A percentile compares a stretch with the other conserved stretches of the same genome.
Conservation (phyloP, 2,888 invertebrate genomes). For the Exephanes ischioxanthus region DNA sequence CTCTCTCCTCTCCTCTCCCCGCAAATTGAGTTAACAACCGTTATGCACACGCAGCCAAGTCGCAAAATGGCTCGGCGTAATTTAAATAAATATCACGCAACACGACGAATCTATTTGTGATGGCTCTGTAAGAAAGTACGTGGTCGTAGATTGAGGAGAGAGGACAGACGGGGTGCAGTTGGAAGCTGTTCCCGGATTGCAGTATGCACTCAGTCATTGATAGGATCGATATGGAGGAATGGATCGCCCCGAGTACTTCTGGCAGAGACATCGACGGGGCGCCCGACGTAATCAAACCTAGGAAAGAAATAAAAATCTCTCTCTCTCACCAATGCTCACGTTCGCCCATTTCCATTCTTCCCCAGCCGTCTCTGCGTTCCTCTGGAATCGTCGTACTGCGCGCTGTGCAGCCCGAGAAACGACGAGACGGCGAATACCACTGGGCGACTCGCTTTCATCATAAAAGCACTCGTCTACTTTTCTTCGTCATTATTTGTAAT, state of each 20-base stretch:
- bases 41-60: background rate
- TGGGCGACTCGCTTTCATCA: slow-evolving; percentile 14
- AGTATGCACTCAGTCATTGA: slow-evolving; percentile 26
- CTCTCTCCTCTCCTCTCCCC: too few species aligned
- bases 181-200: slow-evolving; percentile 8
- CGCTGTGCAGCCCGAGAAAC: background rate
- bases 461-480: slow-evolving; percentile 6
- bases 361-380: background rate
- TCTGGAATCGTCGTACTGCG: slow-evolving; percentile 2
- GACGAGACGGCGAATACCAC: slow-evolving; percentile 19
- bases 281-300: slow-evolving; percentile 35
- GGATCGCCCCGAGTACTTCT: slow-evolving; percentile 7
- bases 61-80: background rate
- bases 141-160: background rate
- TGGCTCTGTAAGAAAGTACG: slow-evolving; percentile 2
- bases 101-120: slow-evolving; percentile 5
- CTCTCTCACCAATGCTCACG: background rate
- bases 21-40: background rate
- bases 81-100: slow-evolving; percentile 27
- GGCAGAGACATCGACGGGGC: slow-evolving; percentile 18
- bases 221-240: slow-evolving; percentile 28
- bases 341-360: slow-evolving; percentile 37
- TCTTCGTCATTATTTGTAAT: slow-evolving; percentile 31
- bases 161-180: background rate
- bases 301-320: slow-evolving; percentile 27